A percentile compares a stretch with the other conserved stretches of the same genome.
phyloP scores from a whole-genome alignment of 2,888 invertebrate genomes.

The Drosophila kambysellisi region DNA sequence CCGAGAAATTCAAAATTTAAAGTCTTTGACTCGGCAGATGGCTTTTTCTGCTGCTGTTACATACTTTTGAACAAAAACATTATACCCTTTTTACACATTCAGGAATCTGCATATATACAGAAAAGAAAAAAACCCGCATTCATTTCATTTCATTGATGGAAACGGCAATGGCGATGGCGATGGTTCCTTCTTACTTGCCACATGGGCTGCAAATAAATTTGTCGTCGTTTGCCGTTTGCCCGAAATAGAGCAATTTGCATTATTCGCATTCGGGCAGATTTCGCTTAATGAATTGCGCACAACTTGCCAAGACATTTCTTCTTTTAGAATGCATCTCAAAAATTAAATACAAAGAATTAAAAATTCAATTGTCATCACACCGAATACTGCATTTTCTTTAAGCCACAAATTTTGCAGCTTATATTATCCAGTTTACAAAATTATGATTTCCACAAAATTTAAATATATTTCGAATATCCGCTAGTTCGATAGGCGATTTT shows the following conservation, averaged over 20 bases:
- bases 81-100: neutral
- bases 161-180: conserved; percentile 16
- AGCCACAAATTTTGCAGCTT: neutral
- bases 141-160: conserved; percentile 69
- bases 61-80: neutral
- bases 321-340: conserved; percentile 11
- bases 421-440: neutral
- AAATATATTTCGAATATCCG: neutral
- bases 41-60: neutral
- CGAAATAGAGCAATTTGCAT: conserved; percentile 77
- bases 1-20: neutral
- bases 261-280: conserved; percentile 73
- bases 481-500: neutral
- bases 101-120: neutral
- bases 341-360: conserved; percentile 8
- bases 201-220: conserved; percentile 71
- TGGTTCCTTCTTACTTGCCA: conserved; percentile 26
- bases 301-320: conserved; percentile 69
- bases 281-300: conserved; percentile 74
- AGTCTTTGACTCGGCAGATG: neutral
- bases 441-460: neutral
- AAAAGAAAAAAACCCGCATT: conserved; percentile 37
- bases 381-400: conserved; percentile 12
- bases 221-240: conserved; percentile 63
- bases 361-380: conserved; percentile 2